Base-by-base conservation (phyloP, 2,888 invertebrate species). In the Ametastegia equiseti region DNA sequence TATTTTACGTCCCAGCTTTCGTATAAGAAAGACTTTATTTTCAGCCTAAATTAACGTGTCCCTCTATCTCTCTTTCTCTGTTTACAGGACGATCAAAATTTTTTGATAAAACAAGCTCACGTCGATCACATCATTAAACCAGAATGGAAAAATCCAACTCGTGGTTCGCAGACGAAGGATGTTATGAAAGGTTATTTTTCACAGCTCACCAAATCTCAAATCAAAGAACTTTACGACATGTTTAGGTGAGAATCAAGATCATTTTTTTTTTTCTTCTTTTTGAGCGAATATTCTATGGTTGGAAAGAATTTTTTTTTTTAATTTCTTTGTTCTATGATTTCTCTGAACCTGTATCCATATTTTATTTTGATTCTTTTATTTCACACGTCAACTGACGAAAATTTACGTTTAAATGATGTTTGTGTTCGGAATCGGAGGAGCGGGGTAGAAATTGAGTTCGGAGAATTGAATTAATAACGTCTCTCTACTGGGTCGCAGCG, bases 131-230 rank as follows among this genome's bases (percentile, higher is more conserved):
- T 96, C 81, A 95, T 97, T 82, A 95, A 96, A 88, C 96, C 97
- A 0, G 96, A 97, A 88, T 97, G 97, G 97, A 94, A 95, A 84
- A 97, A 97, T 92, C 95, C 96, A 83, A 96, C 96, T 45, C 95
- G 95, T 87, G 96, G 96, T 9, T 94, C 94, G 81, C 95, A 95
- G 86, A 96, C 96, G 0, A 93, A 95, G 80, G 94, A 96, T 85
- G 94, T 96, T 87, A 94, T 96, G 83, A 94, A 94, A 88, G 95
- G 95, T 84, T 96, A 96, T 86, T 98, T 96, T 92, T 95, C 96
- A 11, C 95, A 96, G 88, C 93, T 97, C 60, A 95, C 94, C 73
- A 94, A 94, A 87, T 93, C 93, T 15, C 97, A 97, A 92, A 94
- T 97, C 84, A 93, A 95, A 84, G 95, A 95, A 85, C 94, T 98